phyloP scores from a whole-genome alignment of 2,888 invertebrate genomes.

The Maniola hyperantus region DNA sequence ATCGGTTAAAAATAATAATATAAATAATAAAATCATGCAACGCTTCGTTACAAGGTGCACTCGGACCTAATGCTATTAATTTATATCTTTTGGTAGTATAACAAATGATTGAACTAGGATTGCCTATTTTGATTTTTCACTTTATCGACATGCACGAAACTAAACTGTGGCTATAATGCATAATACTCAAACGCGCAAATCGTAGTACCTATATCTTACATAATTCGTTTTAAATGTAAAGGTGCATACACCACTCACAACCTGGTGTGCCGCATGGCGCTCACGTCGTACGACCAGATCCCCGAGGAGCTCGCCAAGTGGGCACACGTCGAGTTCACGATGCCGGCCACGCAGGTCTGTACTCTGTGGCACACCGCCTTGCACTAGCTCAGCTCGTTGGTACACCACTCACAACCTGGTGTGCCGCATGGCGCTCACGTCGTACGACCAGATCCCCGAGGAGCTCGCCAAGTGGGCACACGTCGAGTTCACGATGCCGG shows the following conservation, averaged over 20 bases:
- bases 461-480: conserved; percentile 91
- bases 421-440: conserved; percentile 96
- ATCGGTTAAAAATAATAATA: too few species aligned
- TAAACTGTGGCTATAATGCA: too few species aligned
- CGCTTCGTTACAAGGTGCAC: too few species aligned
- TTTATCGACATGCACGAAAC: too few species aligned
- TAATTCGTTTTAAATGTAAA: conserved; percentile 64
- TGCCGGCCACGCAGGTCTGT: conserved; percentile 95
- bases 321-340: conserved; percentile 97
- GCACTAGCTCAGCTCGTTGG: too few species aligned
- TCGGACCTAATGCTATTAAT: too few species aligned
- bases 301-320: conserved; percentile 93
- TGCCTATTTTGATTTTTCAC: too few species aligned
- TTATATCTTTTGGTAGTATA: too few species aligned
- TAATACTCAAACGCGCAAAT: too few species aligned
- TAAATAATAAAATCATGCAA: too few species aligned
- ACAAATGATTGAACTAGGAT: too few species aligned
- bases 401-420: conserved; percentile 98
- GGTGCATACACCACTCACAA: conserved; percentile 99
- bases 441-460: conserved; percentile 98
- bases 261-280: conserved; percentile 95
- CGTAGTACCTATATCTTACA: too few species aligned
- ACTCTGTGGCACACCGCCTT: conserved; percentile 86
- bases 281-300: conserved; percentile 98
- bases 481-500: conserved; percentile 99